A percentile compares a stretch with the other conserved stretches of the same genome.
phyloP scores from a whole-genome alignment of 1,140 invertebrate genomes.

The Coboldia fuscipes region DNA sequence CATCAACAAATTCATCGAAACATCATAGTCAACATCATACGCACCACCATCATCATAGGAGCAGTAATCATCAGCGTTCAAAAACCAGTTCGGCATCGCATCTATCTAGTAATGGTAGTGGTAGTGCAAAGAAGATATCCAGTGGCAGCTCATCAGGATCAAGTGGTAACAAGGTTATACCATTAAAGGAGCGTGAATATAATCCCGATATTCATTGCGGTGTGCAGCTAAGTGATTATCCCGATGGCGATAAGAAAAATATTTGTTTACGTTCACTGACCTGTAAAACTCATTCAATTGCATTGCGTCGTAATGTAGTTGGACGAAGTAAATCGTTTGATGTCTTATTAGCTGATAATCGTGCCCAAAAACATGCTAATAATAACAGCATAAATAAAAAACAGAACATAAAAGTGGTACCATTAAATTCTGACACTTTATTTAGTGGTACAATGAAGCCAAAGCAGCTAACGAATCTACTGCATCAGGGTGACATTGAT shows the following conservation, averaged over 20 bases:
- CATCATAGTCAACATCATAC: too few relatives aligned
- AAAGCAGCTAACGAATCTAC: too few relatives aligned
- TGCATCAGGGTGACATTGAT: too few relatives aligned
- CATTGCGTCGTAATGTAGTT: slow-evolving; percentile 43
- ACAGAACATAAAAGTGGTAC: too few relatives aligned
- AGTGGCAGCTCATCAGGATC: slow-evolving; percentile 13
- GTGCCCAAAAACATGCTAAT: too few relatives aligned
- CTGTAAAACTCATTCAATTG: slow-evolving; percentile 64
- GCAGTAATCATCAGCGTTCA: too few relatives aligned
- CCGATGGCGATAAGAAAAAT: slow-evolving; percentile 20
- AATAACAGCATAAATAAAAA: too few relatives aligned
- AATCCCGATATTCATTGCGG: slow-evolving; percentile 67
- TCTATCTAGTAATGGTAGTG: slow-evolving; percentile 21
- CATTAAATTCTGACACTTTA: too few relatives aligned
- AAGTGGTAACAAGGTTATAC: slow-evolving; percentile 6
- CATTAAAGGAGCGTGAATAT: slow-evolving; percentile 38
- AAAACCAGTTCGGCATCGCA: slow-evolving; percentile 23
- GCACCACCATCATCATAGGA: too few relatives aligned
- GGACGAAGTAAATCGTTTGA: slow-evolving; percentile 60
- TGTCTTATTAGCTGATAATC: slow-evolving; percentile 53
- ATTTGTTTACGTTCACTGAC: slow-evolving; percentile 63
- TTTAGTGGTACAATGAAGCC: too few relatives aligned
- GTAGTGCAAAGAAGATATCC: slow-evolving; percentile 21
- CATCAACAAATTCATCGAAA: background rate
- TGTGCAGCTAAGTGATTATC: slow-evolving; percentile 39